Conservation (phyloP, 2,888 invertebrate species). For the Heliothis peltigera region DNA sequence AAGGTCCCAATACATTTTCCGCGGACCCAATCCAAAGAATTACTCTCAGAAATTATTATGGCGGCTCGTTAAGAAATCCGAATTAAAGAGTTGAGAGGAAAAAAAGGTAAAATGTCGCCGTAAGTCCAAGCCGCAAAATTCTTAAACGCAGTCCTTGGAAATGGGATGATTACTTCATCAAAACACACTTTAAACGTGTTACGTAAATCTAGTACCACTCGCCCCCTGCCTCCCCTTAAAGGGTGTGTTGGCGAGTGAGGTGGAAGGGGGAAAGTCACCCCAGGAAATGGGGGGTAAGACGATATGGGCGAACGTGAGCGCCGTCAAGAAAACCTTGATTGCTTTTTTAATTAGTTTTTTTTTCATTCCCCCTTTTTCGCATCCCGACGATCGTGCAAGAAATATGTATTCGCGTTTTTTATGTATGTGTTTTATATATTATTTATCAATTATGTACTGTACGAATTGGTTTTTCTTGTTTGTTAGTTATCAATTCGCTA, state of each 20-base stretch:
- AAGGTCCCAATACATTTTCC: conserved; percentile 72
- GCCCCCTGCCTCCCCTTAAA: conserved; percentile 79
- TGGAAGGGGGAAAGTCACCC: conserved; percentile 71
- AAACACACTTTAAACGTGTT: conserved; percentile 90
- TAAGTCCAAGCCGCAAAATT: conserved; percentile 86
- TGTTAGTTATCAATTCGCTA: not conserved
- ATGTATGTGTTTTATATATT: conserved; percentile 71
- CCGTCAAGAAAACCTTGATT: conserved; percentile 90
- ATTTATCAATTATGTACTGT: conserved; percentile 64
- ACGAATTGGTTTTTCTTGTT: conserved; percentile 6
- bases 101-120: conserved; percentile 78
- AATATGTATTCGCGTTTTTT: conserved; percentile 83
- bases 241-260: conserved; percentile 77
- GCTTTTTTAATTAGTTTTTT: conserved; percentile 90
- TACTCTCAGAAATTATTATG: conserved; percentile 77
- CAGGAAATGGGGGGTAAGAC: conserved; percentile 88
- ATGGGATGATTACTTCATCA: conserved; percentile 90
- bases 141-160: conserved; percentile 89
- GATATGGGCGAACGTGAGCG: conserved; percentile 90
- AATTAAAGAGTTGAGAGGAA: conserved; percentile 85
- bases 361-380: conserved; percentile 88
- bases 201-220: conserved; percentile 89
- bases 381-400: conserved; percentile 85
- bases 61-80: conserved; percentile 84
- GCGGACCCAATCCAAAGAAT: conserved; percentile 70